phyloP scores from a whole-genome alignment of 1,140 invertebrate species.

The Meloidogyne exigua region DNA sequence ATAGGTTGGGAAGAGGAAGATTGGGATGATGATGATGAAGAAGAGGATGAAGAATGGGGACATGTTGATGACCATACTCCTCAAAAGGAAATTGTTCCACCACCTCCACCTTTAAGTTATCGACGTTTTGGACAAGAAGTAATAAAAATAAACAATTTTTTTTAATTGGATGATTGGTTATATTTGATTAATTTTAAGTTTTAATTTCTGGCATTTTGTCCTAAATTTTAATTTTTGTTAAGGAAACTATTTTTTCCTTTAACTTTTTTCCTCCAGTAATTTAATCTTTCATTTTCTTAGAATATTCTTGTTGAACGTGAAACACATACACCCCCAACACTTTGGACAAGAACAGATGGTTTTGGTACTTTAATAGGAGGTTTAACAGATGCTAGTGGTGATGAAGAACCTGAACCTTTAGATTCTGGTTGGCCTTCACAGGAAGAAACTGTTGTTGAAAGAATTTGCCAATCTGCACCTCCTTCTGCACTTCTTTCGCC shows the following conservation, averaged over 20 bases:
- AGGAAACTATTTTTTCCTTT: too few relatives aligned
- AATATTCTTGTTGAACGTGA: conserved; percentile 58
- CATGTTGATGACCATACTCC: conserved; percentile 12
- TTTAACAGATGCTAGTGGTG: conserved; percentile 14
- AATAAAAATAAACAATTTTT: neutral
- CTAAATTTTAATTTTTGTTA: too few relatives aligned
- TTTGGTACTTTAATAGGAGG: neutral
- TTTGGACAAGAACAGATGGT: conserved; percentile 42
- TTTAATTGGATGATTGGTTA: neutral
- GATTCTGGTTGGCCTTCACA: conserved; percentile 46
- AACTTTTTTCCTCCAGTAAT: too few relatives aligned
- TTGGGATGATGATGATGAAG: conserved; percentile 49
- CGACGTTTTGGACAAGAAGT: conserved; percentile 52
- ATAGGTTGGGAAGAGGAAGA: conserved; percentile 30
- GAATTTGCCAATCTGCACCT: conserved; percentile 56
- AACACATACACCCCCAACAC: conserved; percentile 61
- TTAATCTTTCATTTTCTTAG: conserved; percentile 17
- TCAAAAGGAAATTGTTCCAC: conserved; percentile 14
- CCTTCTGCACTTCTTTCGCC: conserved; percentile 49
- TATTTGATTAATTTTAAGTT: neutral
- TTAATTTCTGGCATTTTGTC: neutral
- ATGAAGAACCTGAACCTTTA: conserved; percentile 29
- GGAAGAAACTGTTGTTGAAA: conserved; percentile 27
- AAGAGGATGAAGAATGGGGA: conserved; percentile 15
- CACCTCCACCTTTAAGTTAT: conserved; percentile 38